Conservation (phyloP, 2,113 vertebrate genomes). For the Bos indicus region DNA sequence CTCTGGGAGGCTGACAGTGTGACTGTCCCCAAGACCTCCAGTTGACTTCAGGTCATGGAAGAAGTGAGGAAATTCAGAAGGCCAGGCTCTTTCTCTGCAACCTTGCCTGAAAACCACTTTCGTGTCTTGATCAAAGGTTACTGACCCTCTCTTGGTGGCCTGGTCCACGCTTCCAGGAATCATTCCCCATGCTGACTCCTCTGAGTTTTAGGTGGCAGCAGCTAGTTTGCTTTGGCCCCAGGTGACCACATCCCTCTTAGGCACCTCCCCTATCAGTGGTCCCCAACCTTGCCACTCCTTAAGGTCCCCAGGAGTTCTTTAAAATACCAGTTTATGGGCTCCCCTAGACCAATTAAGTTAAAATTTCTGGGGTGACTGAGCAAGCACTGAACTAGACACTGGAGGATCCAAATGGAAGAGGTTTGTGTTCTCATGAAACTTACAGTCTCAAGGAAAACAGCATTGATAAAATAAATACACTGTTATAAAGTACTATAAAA, state of each 20-base stretch:
- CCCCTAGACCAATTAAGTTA: background rate
- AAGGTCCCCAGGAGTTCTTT: background rate
- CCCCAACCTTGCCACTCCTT: background rate
- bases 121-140: background rate
- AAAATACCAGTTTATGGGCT: background rate
- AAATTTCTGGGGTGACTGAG: background rate
- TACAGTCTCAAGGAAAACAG: background rate
- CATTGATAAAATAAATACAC: background rate
- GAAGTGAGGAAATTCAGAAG: background rate
- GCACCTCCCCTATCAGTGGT: background rate
- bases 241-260: background rate
- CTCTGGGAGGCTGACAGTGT: background rate
- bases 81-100: background rate
- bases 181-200: background rate
- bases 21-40: background rate
- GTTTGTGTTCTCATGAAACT: background rate
- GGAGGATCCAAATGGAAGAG: background rate
- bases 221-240: background rate
- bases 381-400: background rate
- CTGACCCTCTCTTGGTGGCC: background rate
- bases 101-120: background rate
- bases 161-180: background rate
- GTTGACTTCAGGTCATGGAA: background rate
- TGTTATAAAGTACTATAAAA: background rate
- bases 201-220: background rate